Conservation (phyloP, 2,888 invertebrate species). For the Hoplodrina blanda region DNA sequence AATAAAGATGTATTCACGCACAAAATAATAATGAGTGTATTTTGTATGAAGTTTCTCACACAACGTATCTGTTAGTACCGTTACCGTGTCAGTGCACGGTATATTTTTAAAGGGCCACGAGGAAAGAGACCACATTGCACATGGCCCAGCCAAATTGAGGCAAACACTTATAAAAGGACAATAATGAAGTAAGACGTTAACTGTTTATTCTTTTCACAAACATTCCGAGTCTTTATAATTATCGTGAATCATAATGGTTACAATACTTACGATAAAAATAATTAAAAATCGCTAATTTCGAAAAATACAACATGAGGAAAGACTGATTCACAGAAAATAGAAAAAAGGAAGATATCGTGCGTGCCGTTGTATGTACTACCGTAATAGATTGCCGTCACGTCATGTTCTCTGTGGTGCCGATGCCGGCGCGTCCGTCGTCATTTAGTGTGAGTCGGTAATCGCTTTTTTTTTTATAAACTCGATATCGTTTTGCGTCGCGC, state of each 20-base stretch:
- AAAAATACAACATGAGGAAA: conserved; percentile 30
- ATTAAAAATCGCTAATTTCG: background rate
- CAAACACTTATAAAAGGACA: no score
- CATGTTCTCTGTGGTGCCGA: background rate
- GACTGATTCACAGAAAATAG: conserved; percentile 17
- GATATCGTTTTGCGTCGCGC: conserved; percentile 38
- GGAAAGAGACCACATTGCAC: no score
- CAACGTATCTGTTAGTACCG: no score
- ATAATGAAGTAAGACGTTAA: no score
- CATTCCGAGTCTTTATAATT: background rate
- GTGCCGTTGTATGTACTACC: no score
- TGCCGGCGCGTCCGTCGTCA: background rate
- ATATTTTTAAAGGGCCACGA: no score
- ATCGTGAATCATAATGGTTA: no score
- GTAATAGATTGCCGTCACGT: no score
- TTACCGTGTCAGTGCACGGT: no score
- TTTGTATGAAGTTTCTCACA: background rate
- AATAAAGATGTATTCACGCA: background rate
- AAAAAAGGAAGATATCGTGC: background rate
- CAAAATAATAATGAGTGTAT: background rate
- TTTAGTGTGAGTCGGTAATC: background rate
- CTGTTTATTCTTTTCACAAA: no score
- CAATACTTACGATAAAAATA: no score
- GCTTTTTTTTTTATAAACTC: conserved; percentile 34
- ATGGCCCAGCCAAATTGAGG: no score